Conservation (phyloP, 2,113 vertebrate species). For the Corynorhinus townsendii region DNA sequence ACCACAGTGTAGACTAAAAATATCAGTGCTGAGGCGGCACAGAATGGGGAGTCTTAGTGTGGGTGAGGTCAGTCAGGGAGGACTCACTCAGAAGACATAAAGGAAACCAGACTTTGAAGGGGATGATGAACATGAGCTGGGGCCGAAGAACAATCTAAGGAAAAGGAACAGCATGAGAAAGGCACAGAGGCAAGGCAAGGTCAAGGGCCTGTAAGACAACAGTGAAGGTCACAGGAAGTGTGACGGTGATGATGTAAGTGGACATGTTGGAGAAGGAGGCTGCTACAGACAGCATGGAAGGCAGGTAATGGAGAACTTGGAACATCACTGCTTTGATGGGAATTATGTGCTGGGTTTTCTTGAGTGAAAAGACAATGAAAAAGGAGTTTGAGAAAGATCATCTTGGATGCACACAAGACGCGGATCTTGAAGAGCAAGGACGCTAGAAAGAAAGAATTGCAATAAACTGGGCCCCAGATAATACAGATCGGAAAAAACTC, state of each 20-base stretch:
- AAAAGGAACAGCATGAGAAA: slow-evolving; percentile 17
- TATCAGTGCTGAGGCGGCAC: not conserved
- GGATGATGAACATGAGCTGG: not conserved
- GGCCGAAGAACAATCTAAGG: not conserved
- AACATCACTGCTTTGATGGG: not conserved
- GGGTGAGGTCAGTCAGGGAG: not conserved
- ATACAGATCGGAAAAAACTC: not conserved
- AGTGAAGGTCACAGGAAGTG: not conserved
- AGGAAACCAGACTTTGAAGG: not conserved
- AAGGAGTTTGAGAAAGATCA: not conserved
- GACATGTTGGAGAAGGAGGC: not conserved
- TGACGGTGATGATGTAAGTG: not conserved
- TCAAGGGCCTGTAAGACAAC: not conserved
- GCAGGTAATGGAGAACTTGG: not conserved
- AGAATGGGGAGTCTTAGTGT: not conserved
- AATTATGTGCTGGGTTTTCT: not conserved
- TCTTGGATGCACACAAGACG: not conserved
- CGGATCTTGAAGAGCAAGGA: not conserved
- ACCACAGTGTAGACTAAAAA: slow-evolving; percentile 37
- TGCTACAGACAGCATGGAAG: not conserved
- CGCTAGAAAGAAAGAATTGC: not conserved
- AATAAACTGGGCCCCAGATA: not conserved
- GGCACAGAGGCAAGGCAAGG: slow-evolving; percentile 52
- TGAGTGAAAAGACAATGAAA: not conserved
- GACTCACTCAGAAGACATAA: not conserved